Percentiles rank a stretch among this genome's conserved stretches.
Evolutionary conservation across 1,140 invertebrate species (phyloP).

Genomic region (Meteorus sp.): DNA sequence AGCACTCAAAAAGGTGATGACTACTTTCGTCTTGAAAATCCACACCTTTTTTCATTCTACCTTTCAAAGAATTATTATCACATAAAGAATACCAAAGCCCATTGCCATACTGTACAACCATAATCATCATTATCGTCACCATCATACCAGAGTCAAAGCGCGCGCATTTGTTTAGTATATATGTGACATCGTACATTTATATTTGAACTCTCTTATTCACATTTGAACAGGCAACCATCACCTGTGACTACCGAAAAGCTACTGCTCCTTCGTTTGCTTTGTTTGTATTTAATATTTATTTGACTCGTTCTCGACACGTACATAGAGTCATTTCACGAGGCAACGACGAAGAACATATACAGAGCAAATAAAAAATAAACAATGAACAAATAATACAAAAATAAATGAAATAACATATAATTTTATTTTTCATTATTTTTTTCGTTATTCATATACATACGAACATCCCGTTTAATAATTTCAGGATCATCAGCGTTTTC

Average conservation of each 20-base stretch:
- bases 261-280: background rate
- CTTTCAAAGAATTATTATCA: background rate
- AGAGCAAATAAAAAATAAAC: background rate
- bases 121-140: background rate
- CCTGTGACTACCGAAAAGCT: slow-evolving; percentile 23
- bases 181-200: slow-evolving; percentile 21
- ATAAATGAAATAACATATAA: too few species aligned
- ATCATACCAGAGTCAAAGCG: slow-evolving; percentile 16
- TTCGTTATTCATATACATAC: background rate
- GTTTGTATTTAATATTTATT: slow-evolving; percentile 14
- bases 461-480: slow-evolving; percentile 19
- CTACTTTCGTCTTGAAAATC: background rate
- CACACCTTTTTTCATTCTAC: background rate
- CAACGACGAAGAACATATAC: background rate
- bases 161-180: slow-evolving; percentile 20
- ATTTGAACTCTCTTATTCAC: slow-evolving; percentile 13
- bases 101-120: background rate
- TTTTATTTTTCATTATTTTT: background rate
- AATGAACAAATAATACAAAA: background rate
- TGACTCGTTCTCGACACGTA: background rate
- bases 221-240: slow-evolving; percentile 13
- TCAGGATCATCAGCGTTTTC: slow-evolving; percentile 19
- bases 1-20: background rate
- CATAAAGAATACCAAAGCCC: slow-evolving; percentile 6
- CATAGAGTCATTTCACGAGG: background rate